These are phyloP conservation scores for Campoplex nolae DNA, from an alignment of 2,888 invertebrate species.

Conservation along the genomic window DNA sequence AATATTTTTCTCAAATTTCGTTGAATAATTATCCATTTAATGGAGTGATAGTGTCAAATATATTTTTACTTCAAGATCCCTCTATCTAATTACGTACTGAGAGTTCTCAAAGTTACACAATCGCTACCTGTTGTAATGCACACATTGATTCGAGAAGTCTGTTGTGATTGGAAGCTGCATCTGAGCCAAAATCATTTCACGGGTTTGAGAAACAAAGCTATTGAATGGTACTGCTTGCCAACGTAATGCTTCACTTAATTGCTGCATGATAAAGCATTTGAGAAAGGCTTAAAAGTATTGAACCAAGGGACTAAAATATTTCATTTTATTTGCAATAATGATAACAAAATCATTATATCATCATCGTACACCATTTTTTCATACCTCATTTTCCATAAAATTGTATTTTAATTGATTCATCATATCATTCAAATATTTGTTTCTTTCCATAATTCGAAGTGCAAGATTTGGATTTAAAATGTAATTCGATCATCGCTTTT, in stretches of 20 bases:
- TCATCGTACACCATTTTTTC: neutral
- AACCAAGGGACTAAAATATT: neutral
- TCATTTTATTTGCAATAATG: neutral
- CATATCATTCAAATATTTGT: neutral
- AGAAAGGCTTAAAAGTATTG: neutral
- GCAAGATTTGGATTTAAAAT: neutral
- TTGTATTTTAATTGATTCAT: neutral
- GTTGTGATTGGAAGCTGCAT: slow-evolving; percentile 52
- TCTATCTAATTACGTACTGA: neutral
- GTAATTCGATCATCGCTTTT: neutral
- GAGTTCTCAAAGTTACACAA: neutral
- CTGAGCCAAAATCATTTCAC: slow-evolving; percentile 55
- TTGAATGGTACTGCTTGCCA: slow-evolving; percentile 41
- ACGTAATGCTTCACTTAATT: slow-evolving; percentile 38
- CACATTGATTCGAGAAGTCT: slow-evolving; percentile 45
- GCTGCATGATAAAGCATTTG: neutral
- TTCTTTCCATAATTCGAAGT: neutral
- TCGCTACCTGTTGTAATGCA: slow-evolving; percentile 55
- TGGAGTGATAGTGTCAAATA: neutral
- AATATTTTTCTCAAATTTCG: neutral
- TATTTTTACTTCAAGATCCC: neutral
- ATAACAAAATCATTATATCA: neutral
- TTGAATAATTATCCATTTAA: neutral
- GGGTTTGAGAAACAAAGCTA: neutral
- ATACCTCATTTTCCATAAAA: no score